Evolutionary conservation across 2,113 vertebrate genomes (phyloP).

Genomic region (Hemiscyllium ocellatum): DNA sequence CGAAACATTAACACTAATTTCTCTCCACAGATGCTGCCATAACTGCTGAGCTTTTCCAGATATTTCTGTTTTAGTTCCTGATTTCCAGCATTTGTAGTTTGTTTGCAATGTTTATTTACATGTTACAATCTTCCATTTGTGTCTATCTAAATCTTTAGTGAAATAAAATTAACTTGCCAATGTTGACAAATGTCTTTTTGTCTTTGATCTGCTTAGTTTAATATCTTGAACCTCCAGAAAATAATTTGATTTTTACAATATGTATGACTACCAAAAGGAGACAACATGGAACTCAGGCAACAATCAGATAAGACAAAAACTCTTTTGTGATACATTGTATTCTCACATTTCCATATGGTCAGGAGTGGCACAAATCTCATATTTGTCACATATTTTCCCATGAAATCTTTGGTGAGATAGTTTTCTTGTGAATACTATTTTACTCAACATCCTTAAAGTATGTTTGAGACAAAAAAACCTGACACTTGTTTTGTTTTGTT

Average conservation of each 20-base stretch:
- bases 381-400: neutral
- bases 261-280: neutral
- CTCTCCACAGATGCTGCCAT: too few relatives aligned
- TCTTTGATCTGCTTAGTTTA: neutral
- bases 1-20: too few relatives aligned
- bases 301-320: neutral
- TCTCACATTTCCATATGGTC: neutral
- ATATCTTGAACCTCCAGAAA: neutral
- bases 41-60: neutral
- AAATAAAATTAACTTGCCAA: neutral
- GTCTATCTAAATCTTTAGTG: neutral
- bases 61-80: too few relatives aligned
- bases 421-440: neutral
- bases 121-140: too few relatives aligned
- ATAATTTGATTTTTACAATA: neutral
- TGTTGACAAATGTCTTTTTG: neutral
- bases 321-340: neutral
- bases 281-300: neutral
- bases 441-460: neutral
- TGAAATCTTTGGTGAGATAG: neutral
- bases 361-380: neutral
- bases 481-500: neutral
- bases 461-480: neutral
- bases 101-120: too few relatives aligned
- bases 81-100: too few relatives aligned